phyloP scores from a whole-genome alignment of 2,113 vertebrate genomes.

The Antechinus flavipes region DNA sequence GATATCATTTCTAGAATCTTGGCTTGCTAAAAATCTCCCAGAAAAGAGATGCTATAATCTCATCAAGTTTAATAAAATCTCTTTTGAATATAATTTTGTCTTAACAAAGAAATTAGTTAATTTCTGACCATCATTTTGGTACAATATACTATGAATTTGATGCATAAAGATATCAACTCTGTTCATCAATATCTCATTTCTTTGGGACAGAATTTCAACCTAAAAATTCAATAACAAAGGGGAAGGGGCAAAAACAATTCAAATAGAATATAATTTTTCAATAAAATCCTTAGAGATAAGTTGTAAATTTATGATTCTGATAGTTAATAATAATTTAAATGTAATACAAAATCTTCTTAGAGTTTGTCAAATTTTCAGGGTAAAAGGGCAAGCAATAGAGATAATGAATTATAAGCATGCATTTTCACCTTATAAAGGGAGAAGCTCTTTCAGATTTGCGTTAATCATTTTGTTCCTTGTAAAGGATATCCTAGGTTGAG shows the following conservation, averaged over 20 bases:
- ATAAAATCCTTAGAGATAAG: background rate
- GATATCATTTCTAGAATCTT: too few species aligned
- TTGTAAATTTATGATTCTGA: background rate
- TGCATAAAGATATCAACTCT: too few species aligned
- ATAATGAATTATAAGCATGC: background rate
- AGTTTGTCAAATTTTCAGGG: background rate
- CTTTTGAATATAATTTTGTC: too few species aligned
- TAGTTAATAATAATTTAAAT: background rate
- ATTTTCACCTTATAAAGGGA: background rate
- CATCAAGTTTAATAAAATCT: too few species aligned
- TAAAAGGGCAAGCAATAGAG: background rate
- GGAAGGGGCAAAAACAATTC: background rate
- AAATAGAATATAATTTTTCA: background rate
- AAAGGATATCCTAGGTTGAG: background rate
- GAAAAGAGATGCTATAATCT: too few species aligned
- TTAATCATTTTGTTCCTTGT: background rate
- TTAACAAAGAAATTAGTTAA: too few species aligned
- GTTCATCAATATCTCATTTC: too few species aligned
- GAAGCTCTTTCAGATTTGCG: background rate
- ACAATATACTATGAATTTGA: too few species aligned
- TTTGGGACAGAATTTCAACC: too few species aligned
- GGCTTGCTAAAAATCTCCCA: too few species aligned
- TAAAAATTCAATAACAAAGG: too few species aligned
- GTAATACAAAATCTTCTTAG: background rate
- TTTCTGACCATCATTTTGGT: too few species aligned